Base-by-base conservation (phyloP, 1,140 invertebrate species). In the Apolygus lucorum region DNA sequence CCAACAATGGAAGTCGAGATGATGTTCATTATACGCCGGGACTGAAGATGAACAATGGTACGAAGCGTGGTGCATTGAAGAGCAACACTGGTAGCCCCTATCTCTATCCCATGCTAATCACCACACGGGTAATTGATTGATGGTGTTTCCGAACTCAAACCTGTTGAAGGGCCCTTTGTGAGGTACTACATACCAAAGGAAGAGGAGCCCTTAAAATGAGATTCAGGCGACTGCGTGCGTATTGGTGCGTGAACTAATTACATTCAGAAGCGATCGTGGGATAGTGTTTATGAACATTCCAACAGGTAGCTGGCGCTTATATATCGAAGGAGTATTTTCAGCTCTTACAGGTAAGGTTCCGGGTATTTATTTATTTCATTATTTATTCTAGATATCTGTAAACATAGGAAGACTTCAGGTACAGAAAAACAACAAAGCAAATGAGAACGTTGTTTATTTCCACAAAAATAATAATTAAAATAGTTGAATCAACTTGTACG, bases 81-180 rank as follows among this genome's bases (percentile, higher is more conserved):
- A 66, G 64, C 27, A 66, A 66, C 27, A 66, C 64, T 66, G 24
- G 64, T 66, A 66, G 64, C 64, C 29, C 17, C n/a, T 21, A 8
- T 29, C 27, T 66, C 64, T 21, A 66, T 66, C 29, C 64, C 64
- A 66, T 66, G 64, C 64, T 66, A 66, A 66, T 66, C 64, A 66
- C 21, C 28, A n/a, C 62, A 8, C 17, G n/a, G 29, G n/a, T 66
- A 66, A 66, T 66, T 66, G 64, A 66, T 66, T 66, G 64, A 66
- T 66, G 64, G 29, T 66, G 26, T 66, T 66, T 66, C 28, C 54
- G 54, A 59, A 59, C 11, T 24, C 54, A 22, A 34, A 42, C 64
- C 64, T 42, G 27, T 66, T 66, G 64, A 66, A 28, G 26, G 29
- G 26, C n/a, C 64, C 34, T 34, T 66, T 66, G 64, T 66, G 14